Percentiles rank a stretch among this genome's conserved stretches.
These are phyloP conservation scores for Copsychus sechellarum DNA, from an alignment of 2,113 vertebrate genomes.

Conservation along the genomic window DNA sequence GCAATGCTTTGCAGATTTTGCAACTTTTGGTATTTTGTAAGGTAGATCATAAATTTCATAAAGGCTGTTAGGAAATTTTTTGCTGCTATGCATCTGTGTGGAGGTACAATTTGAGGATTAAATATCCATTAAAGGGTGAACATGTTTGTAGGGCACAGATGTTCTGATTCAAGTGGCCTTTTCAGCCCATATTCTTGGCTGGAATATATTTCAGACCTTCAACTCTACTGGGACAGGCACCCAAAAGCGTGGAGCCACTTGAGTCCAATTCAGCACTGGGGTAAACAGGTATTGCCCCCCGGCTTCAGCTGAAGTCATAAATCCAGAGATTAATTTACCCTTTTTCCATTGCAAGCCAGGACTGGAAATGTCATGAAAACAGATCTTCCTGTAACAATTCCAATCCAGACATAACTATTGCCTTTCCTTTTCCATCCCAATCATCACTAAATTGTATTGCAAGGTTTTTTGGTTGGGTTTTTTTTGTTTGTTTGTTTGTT, in stretches of 20 bases:
- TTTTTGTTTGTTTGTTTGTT: too few species aligned
- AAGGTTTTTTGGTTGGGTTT: not conserved
- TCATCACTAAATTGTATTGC: not conserved
- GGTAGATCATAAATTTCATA: constrained; percentile 16
- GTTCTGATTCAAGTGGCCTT: not conserved
- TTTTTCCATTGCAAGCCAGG: not conserved
- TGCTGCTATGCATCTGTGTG: not conserved
- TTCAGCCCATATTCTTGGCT: not conserved
- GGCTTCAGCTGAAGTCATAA: not conserved
- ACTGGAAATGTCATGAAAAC: not conserved
- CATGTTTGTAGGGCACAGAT: not conserved
- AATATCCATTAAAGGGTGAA: not conserved
- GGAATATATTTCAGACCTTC: not conserved
- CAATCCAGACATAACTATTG: not conserved
- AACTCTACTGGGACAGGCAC: not conserved
- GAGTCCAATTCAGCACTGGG: not conserved
- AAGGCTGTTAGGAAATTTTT: constrained; percentile 25
- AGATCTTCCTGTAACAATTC: not conserved
- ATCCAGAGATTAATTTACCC: not conserved
- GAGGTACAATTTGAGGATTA: not conserved
- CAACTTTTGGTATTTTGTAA: constrained; percentile 54
- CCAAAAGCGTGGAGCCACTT: not conserved
- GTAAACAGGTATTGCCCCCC: not conserved
- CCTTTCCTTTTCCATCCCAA: not conserved
- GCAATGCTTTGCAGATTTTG: constrained; percentile 40